A percentile compares a stretch with the other conserved stretches of the same genome.
phyloP scores from a whole-genome alignment of 2,888 invertebrate genomes.

The Bombylius discolor region DNA sequence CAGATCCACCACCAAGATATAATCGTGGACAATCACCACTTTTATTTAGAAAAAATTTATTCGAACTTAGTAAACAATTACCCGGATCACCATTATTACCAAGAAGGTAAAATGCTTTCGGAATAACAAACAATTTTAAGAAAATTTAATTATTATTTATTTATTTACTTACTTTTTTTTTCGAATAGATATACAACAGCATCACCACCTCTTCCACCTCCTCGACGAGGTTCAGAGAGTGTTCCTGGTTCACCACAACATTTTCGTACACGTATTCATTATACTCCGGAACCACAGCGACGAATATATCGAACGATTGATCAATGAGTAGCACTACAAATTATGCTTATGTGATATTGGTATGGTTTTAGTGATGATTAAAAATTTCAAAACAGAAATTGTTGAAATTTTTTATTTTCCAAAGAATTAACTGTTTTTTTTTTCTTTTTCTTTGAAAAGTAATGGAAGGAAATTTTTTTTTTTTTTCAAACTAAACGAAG shows the following conservation, averaged over 20 bases:
- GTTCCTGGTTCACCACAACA: conserved; percentile 58
- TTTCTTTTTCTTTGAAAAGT: too few species aligned
- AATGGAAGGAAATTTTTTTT: too few species aligned
- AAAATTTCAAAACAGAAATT: too few species aligned
- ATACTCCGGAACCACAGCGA: conserved; percentile 46
- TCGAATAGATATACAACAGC: conserved; percentile 36
- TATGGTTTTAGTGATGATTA: conserved; percentile 31
- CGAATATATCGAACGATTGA: conserved; percentile 40
- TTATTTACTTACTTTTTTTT: background rate
- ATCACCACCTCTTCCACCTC: conserved; percentile 37
- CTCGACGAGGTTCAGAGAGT: conserved; percentile 51
- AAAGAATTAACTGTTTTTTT: too few species aligned
- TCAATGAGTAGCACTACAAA: conserved; percentile 38
- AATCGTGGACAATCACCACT: conserved; percentile 41
- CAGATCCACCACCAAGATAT: conserved; percentile 45
- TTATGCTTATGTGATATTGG: conserved; percentile 38
- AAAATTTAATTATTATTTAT: background rate
- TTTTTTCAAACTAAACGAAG: too few species aligned
- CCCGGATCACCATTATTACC: conserved; percentile 42
- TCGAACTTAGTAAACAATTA: conserved; percentile 38
- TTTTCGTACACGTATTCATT: conserved; percentile 47
- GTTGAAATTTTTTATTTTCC: too few species aligned
- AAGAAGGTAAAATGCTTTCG: conserved; percentile 36
- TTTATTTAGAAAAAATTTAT: conserved; percentile 44
- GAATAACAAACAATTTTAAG: too few species aligned